Percentiles rank a stretch among this genome's conserved stretches.
Conservation (phyloP, 2,113 vertebrate genomes). For the Saguinus imperator region DNA sequence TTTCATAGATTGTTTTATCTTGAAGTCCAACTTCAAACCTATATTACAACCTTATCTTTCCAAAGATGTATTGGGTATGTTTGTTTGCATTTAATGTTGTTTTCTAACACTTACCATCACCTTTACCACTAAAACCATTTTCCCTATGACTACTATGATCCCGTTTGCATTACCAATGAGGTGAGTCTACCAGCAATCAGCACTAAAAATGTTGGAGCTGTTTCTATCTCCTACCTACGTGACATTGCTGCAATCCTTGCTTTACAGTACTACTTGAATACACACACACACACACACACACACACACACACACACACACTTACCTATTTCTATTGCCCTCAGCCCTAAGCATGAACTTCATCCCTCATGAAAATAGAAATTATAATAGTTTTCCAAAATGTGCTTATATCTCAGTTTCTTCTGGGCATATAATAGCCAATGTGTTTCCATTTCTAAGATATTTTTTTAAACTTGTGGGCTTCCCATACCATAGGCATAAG, state of each 20-base stretch:
- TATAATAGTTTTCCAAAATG: background rate
- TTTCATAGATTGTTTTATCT: background rate
- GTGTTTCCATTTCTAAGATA: background rate
- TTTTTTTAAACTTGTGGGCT: background rate
- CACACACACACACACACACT: rapidly evolving
- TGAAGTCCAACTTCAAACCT: background rate
- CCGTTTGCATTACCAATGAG: background rate
- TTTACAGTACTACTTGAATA: background rate
- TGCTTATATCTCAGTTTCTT: background rate
- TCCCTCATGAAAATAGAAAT: background rate
- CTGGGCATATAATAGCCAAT: background rate
- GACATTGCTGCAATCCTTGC: background rate
- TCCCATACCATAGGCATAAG: rapidly evolving
- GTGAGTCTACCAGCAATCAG: background rate
- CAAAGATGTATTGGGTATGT: background rate
- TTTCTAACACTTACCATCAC: background rate
- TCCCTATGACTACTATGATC: background rate
- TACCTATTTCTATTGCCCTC: background rate
- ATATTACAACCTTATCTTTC: background rate
- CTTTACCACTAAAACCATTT: background rate
- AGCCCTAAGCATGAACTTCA: background rate
- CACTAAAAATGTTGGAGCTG: background rate
- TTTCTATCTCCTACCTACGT: background rate
- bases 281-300: rapidly evolving
- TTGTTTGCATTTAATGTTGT: background rate